A percentile compares a stretch with the other conserved stretches of the same genome.
These are phyloP conservation scores for Ia io DNA, from an alignment of 2,113 vertebrate species.

Conservation along the genomic window DNA sequence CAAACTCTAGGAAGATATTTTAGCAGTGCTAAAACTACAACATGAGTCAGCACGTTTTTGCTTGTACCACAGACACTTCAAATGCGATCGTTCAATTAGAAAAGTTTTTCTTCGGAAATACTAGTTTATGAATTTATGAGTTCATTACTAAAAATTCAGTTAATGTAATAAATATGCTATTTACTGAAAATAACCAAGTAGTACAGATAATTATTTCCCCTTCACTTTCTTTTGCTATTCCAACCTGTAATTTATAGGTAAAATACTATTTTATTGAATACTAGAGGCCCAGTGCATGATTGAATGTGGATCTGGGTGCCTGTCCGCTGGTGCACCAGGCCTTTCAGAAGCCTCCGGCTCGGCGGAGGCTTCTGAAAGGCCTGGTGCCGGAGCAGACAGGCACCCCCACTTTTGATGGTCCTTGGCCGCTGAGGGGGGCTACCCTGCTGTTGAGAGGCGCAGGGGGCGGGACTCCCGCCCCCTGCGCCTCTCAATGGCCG, in stretches of 20 bases:
- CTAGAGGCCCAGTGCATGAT: too few relatives aligned
- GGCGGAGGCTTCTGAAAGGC: too few relatives aligned
- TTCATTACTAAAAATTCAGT: neutral
- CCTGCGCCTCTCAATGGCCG: too few relatives aligned
- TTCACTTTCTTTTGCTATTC: constrained; percentile 17
- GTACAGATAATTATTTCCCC: neutral
- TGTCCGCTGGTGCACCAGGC: too few relatives aligned
- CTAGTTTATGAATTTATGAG: neutral
- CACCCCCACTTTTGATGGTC: too few relatives aligned
- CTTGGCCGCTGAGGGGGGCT: too few relatives aligned
- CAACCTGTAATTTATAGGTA: neutral
- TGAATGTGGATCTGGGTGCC: too few relatives aligned
- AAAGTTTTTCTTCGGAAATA: neutral
- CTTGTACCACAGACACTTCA: neutral
- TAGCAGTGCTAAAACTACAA: constrained; percentile 12
- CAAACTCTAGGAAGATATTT: neutral
- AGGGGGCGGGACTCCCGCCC: too few relatives aligned
- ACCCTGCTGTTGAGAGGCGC: too few relatives aligned
- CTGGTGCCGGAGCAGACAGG: too few relatives aligned
- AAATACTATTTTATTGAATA: neutral
- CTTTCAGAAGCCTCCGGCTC: too few relatives aligned
- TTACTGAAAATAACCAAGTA: neutral
- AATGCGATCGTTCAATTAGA: neutral
- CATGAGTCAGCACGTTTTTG: neutral
- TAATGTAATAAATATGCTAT: neutral